phyloP scores from a whole-genome alignment of 2,797 vertebrate genomes.

The Decapterus maruadsi region DNA sequence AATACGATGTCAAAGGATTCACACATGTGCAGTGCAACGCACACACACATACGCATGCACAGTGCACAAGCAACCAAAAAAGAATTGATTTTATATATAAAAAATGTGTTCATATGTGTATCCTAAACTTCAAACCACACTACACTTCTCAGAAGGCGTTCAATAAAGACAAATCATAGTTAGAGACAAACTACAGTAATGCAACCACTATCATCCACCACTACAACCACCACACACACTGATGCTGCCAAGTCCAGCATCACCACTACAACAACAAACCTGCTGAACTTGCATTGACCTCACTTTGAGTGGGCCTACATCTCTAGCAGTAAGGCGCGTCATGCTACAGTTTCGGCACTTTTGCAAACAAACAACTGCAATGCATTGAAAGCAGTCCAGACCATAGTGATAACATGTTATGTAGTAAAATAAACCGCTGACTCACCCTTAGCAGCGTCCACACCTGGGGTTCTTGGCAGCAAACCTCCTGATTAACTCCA shows the following conservation, averaged over 20 bases:
- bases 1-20: conserved; percentile 14
- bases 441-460: neutral
- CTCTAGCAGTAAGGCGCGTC: neutral
- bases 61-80: neutral
- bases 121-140: neutral
- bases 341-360: neutral
- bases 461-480: neutral
- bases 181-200: no score
- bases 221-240: neutral
- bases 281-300: no score
- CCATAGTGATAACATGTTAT: neutral
- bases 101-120: neutral
- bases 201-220: neutral
- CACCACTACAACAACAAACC: neutral
- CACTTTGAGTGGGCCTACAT: neutral
- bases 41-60: neutral
- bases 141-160: neutral
- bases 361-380: neutral
- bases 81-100: neutral
- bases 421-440: neutral
- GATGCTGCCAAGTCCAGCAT: neutral
- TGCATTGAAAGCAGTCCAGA: no score
- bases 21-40: no score
- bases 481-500: neutral
- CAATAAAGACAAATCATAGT: neutral